Percentiles rank a stretch among this genome's conserved stretches.
Conservation (phyloP, 2,797 vertebrate species). For the Mormyrops attenuatus region DNA sequence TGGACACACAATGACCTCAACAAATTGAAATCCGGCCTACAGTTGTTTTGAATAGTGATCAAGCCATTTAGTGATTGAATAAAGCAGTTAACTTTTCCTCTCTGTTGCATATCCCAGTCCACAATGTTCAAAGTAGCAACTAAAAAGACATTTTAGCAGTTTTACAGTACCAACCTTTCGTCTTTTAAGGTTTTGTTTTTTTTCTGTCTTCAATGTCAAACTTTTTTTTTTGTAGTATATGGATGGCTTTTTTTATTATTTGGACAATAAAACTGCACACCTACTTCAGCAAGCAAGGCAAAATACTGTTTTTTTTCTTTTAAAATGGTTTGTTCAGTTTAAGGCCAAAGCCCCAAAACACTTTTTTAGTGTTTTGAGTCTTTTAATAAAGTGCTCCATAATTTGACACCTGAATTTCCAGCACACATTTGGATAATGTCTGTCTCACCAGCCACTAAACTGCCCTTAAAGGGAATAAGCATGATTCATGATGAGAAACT, state of each 20-base stretch:
- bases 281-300: not conserved
- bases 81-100: not conserved
- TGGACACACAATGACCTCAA: conserved; percentile 60
- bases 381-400: not conserved
- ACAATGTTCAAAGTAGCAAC: not conserved
- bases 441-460: not conserved
- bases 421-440: not conserved
- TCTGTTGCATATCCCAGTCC: not conserved
- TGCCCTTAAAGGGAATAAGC: not conserved
- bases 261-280: not conserved
- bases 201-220: not conserved
- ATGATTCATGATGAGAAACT: not conserved
- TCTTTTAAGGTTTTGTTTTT: not conserved
- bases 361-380: not conserved
- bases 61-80: not conserved
- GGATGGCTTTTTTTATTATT: not conserved
- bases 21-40: conserved; percentile 63
- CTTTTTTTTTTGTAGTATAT: not conserved
- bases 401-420: not conserved
- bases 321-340: not conserved
- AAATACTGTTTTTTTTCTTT: not conserved
- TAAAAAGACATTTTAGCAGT: not conserved
- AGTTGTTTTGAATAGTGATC: conserved; percentile 54
- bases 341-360: not conserved
- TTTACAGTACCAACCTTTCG: not conserved